Base-by-base conservation (phyloP, 1,140 invertebrate genomes). In the Drosophila micromelanica region DNA sequence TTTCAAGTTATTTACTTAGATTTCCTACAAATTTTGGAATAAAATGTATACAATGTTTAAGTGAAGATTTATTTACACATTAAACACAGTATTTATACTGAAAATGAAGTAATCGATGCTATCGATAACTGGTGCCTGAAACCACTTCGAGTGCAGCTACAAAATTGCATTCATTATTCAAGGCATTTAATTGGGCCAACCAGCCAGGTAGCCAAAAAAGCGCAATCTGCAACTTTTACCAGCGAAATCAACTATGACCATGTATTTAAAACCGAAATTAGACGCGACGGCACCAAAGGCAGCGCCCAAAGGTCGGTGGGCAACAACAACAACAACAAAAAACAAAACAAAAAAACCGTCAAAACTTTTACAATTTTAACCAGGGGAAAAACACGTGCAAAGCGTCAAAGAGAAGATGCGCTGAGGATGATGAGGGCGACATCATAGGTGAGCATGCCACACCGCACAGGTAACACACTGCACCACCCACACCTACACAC, bases 241-340 rank as follows among this genome's bases (percentile, higher is more conserved):
- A 23, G 51, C 62, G 67, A 74, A 78, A 86, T 87, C 82, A 86
- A 81, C 82, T 87, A 86, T 86, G 63, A 65, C 62, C 52, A 65
- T 73, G 81, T 86, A 80, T 86, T 86, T 86, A 81, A 86, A 86
- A 87, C 78, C 76, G 56, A 86, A 86, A 86, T 86, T 86, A 86
- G 81, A 86, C 78, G 64, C 82, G 82, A 71, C 81, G 84, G 64
- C 64, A 68, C 55, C 77, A 61, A 62, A 56, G 64, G 51, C 75
- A 75, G 64, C 76, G 63, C 80, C 67, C 60, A 80, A 85, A 80
- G 68, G 76, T 75, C 73, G 64, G 48, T 55, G 61, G 59, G 54
- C 5, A 60, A 48, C 45, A 61, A 42, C n/a, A n/a, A n/a, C n/a
- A n/a, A n/a, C 13, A 52, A 37, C 32, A n/a, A 13, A 0, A 40